Evolutionary conservation across 1,140 invertebrate species (phyloP), one percentile per base, ranked within the genome.

Genomic region (Brachionus rotundiformis): DNA sequence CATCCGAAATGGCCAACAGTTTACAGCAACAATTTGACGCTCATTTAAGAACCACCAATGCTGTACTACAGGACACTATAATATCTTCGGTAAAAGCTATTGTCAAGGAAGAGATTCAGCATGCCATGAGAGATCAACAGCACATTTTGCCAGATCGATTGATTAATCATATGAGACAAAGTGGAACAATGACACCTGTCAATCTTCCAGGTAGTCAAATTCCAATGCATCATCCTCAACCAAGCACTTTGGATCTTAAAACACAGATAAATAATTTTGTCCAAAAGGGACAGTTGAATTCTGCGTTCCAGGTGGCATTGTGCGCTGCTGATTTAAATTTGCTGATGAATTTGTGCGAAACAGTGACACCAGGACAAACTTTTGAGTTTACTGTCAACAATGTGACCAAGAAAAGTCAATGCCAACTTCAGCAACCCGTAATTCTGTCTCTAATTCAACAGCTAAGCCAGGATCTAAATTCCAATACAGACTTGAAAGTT

Each of bases 401-500:
- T 63, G 39, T 33, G 13, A 81, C 59, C 11, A 81, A 79, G 27
- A 79, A 79, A 11, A 54, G 19, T 3, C 90, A 91, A 1, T 93
- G 92, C 85, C 90, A 91, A 11, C 88, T 94, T 11, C 91, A 92
- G 76, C 94, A 95, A 85, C 93, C 93, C 83, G 94, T 96, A 44
- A 89, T 97, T 71, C 89, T 98, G 29, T 95, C 94, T 0, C 90
- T 98, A 1, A 93, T 97, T 83, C 94, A 96, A 87, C 95, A 98
- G 86, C 90, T 98, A 2, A 93, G 94, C 3, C 92, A 93, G 1
- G 94, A 96, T 86, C 91, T 98, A 86, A 90, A 90, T 29, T 90
- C 92, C 76, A 91, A 94, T 84, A 94, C 93, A n/a, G 93, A 94
- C 84, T 89, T 95, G 3, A 96, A 96, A 92, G 94, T 95, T 89